Percentiles rank a stretch among this genome's conserved stretches.
These are phyloP conservation scores for Sminthopsis crassicaudata DNA, from an alignment of 2,113 vertebrate species.

Conservation along the genomic window DNA sequence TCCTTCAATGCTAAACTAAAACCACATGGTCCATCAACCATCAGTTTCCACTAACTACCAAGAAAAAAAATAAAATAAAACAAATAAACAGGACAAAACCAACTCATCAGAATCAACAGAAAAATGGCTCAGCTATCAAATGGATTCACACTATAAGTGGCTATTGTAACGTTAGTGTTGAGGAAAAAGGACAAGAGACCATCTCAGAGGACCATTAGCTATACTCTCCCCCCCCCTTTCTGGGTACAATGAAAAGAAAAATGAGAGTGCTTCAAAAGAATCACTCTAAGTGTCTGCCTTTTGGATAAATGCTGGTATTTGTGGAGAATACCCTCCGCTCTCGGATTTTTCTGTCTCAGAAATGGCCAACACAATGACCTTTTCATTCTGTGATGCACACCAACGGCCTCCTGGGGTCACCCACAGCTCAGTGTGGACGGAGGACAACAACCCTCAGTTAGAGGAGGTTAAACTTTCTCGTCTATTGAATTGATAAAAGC, in stretches of 20 bases:
- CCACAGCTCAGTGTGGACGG: conserved; percentile 5
- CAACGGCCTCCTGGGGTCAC: background rate
- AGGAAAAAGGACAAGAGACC: background rate
- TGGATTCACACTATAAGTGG: background rate
- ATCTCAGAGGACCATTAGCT: background rate
- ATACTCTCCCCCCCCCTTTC: background rate
- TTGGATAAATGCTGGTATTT: conserved; percentile 1
- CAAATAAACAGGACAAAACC: background rate
- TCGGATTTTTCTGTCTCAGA: background rate
- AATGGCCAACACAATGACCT: background rate
- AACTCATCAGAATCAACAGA: background rate
- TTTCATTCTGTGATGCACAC: conserved; percentile 16
- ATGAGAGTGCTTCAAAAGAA: background rate
- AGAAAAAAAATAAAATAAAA: background rate
- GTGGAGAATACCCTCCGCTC: background rate
- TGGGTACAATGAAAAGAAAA: background rate
- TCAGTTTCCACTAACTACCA: background rate
- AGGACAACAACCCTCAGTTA: conserved; percentile 52
- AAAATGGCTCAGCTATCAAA: background rate
- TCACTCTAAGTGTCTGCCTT: background rate
- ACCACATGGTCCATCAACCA: background rate
- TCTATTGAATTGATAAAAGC: conserved; percentile 29
- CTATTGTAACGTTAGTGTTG: background rate
- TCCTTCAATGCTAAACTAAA: background rate
- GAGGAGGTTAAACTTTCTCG: conserved; percentile 65